A percentile compares a stretch with the other conserved stretches of the same genome.
These are phyloP conservation scores for Suillia variegata DNA, from an alignment of 2,888 invertebrate genomes.

Conservation along the genomic window DNA sequence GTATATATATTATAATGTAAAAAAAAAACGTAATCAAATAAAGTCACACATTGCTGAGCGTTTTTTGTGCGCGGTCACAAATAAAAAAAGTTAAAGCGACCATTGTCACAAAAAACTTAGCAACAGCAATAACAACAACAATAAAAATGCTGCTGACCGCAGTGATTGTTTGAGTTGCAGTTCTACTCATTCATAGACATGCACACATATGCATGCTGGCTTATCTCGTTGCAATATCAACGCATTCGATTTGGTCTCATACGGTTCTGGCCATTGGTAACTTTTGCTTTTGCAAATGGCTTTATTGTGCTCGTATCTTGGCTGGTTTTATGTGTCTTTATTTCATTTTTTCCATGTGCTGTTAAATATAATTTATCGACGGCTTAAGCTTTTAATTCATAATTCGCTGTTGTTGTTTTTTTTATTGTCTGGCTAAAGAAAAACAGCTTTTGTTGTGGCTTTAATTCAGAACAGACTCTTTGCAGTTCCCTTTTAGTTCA, in stretches of 20 bases:
- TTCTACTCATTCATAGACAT: too few species aligned
- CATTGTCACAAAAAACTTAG: neutral
- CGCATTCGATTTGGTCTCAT: too few species aligned
- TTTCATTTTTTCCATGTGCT: neutral
- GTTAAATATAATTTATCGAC: neutral
- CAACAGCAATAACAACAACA: neutral
- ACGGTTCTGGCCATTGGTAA: neutral
- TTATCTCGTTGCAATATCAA: too few species aligned
- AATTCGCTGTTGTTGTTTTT: neutral
- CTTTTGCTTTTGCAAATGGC: slow-evolving; percentile 3
- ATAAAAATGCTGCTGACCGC: neutral
- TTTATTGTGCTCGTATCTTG: neutral
- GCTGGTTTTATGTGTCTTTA: too few species aligned
- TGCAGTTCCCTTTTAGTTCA: neutral
- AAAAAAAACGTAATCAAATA: too few species aligned
- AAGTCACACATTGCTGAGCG: too few species aligned
- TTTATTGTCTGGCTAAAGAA: too few species aligned
- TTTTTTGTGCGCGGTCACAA: neutral
- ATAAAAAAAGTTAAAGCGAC: neutral
- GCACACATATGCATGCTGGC: too few species aligned
- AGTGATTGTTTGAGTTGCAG: neutral
- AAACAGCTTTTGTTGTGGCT: too few species aligned
- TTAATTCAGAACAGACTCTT: too few species aligned
- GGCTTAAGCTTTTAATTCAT: neutral
- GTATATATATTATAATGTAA: too few species aligned